phyloP scores from a whole-genome alignment of 2,888 invertebrate species.

The Gari tellinella region DNA sequence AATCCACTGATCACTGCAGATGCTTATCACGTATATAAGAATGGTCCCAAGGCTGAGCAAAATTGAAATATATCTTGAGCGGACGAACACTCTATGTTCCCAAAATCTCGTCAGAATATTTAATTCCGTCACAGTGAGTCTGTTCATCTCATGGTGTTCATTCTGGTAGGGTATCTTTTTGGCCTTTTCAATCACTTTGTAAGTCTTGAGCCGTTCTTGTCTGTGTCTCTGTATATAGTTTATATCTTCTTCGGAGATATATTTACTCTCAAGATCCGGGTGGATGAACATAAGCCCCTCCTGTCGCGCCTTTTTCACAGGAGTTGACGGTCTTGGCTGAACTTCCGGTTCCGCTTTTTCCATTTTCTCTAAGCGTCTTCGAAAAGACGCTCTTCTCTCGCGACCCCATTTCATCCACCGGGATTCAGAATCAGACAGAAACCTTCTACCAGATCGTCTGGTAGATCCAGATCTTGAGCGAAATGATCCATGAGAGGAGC shows the following conservation, averaged over 20 bases:
- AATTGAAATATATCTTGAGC: constrained; percentile 76
- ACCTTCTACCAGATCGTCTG: constrained; percentile 65
- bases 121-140: constrained; percentile 78
- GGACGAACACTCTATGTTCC: constrained; percentile 80
- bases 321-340: constrained; percentile 79
- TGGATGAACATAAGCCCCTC: constrained; percentile 79
- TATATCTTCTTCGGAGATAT: constrained; percentile 78
- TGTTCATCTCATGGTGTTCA: constrained; percentile 60
- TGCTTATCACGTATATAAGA: constrained; percentile 69
- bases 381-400: constrained; percentile 78
- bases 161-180: constrained; percentile 61
- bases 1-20: constrained; percentile 72
- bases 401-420: constrained; percentile 78
- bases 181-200: constrained; percentile 76
- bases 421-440: constrained; percentile 65
- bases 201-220: constrained; percentile 74
- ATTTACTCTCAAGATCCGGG: constrained; percentile 76
- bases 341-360: constrained; percentile 73
- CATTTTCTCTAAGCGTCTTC: constrained; percentile 72
- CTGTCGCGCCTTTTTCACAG: constrained; percentile 81
- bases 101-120: constrained; percentile 79
- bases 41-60: constrained; percentile 75
- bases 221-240: constrained; percentile 75
- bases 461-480: constrained; percentile 71
- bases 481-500: constrained; percentile 68